Evolutionary conservation across 2,888 invertebrate species (phyloP), one percentile per base, ranked within the genome.

Genomic region (Tachina lurida): DNA sequence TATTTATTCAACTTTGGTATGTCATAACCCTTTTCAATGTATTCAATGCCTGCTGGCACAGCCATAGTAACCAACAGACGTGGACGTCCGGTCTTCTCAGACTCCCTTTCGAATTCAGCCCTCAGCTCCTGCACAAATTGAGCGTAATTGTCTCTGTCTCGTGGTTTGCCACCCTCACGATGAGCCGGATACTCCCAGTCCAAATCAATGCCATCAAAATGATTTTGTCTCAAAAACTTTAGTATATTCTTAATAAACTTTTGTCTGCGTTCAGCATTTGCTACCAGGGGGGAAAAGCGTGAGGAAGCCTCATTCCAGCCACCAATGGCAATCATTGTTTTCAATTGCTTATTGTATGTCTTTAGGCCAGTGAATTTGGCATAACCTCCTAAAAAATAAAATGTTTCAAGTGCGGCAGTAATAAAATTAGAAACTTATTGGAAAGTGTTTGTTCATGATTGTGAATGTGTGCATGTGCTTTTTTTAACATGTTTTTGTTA

Each of bases 281-380:
- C 97, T 2, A 98, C 97, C 94, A 98, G 95, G n/a, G 97, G 96
- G 0, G 98, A 98, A 93, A 98, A 98, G 75, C 95, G 91, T 17
- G 96, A 94, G 0, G 97, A 98, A 17, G 97, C 98, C 92, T 98
- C 98, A 93, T 98, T 98, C 98, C 98, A 98, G 67, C 98, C 95
- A 1, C 98, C 98, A 89, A 98, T 97, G 12, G 98, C 98, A 88
- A 98, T 94, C 93, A 98, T 93, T 0, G 98, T 98, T 93, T 98
- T 98, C 90, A 98, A 92, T 87, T 97, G 95, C 92, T 97, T 97
- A 93, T 98, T 98, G 94, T 97, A 98, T 0, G 97, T 97, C 93
- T 98, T 98, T 83, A 98, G 94, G 0, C 97, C 98, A 54, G 96
- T 97, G 93, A 98, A 98, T 93, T 98, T 98, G 31, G 97, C 97